These are phyloP conservation scores for Asteroscopus sphinx DNA, from an alignment of 2,888 invertebrate genomes.

Conservation along the genomic window DNA sequence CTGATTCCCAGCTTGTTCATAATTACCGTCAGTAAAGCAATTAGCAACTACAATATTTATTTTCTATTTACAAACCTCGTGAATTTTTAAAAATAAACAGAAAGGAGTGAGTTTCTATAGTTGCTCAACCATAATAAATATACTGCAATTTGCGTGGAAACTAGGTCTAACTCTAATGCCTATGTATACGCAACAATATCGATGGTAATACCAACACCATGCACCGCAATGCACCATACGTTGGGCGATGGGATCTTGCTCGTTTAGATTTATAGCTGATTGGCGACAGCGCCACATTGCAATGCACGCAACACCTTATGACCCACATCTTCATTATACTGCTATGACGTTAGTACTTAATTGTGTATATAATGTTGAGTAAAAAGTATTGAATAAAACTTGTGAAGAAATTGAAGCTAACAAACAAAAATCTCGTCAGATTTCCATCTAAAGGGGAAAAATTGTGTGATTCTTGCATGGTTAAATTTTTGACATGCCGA, in stretches of 20 bases:
- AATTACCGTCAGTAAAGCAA: too few species aligned
- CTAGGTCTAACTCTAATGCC: constrained; percentile 5
- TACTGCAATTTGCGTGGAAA: not conserved
- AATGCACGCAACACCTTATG: constrained; percentile 43
- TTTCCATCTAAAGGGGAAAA: too few species aligned
- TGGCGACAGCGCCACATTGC: constrained; percentile 43
- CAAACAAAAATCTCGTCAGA: too few species aligned
- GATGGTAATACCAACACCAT: constrained; percentile 12
- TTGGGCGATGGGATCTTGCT: constrained; percentile 42
- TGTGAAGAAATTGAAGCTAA: too few species aligned
- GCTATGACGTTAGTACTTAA: constrained; percentile 24
- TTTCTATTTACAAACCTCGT: too few species aligned
- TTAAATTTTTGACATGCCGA: too few species aligned
- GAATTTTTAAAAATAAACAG: not conserved
- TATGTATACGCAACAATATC: constrained; percentile 16
- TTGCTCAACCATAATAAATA: not conserved
- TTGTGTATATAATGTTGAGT: not conserved
- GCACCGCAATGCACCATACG: constrained; percentile 45
- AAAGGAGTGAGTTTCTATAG: not conserved
- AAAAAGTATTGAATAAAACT: too few species aligned
- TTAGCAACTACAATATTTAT: too few species aligned
- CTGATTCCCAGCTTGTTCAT: too few species aligned
- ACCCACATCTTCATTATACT: constrained; percentile 36
- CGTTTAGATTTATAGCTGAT: constrained; percentile 50
- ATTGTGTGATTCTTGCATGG: too few species aligned